Conservation (phyloP, 2,797 vertebrate genomes). For the Lagocephalus sceleratus region DNA sequence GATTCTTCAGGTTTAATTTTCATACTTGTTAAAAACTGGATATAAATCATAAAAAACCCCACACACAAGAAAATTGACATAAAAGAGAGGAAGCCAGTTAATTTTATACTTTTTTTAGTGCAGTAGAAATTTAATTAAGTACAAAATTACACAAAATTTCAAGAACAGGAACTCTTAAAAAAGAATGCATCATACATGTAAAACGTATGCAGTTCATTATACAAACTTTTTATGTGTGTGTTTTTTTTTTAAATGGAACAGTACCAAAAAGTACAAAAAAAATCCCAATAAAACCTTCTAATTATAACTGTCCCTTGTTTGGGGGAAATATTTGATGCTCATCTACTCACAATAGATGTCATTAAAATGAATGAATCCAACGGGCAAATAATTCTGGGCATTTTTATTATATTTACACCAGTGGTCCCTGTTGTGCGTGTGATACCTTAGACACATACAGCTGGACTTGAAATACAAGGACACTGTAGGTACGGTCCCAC, state of each 20-base stretch:
- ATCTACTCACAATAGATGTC: no score
- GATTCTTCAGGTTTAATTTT: not conserved
- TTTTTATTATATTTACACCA: no score
- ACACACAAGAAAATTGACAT: not conserved
- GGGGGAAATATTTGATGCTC: no score
- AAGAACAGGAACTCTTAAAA: constrained; percentile 6
- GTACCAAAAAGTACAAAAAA: constrained; percentile 1
- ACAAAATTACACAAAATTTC: constrained; percentile 33
- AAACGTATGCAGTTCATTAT: no score
- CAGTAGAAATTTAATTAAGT: constrained; percentile 22
- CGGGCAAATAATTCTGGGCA: no score
- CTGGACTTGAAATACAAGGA: not conserved
- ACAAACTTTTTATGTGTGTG: not conserved
- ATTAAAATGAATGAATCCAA: no score
- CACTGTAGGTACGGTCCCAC: not conserved
- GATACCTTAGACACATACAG: not conserved
- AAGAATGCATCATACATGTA: not conserved
- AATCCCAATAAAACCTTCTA: not conserved
- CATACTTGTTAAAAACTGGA: not conserved
- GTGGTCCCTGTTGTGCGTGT: not conserved
- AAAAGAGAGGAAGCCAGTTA: not conserved
- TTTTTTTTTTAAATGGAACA: not conserved
- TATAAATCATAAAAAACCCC: not conserved
- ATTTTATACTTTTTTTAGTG: constrained; percentile 32
- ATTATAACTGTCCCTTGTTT: no score